phyloP scores from a whole-genome alignment of 2,888 invertebrate species.

The Mylabris sibirica region DNA sequence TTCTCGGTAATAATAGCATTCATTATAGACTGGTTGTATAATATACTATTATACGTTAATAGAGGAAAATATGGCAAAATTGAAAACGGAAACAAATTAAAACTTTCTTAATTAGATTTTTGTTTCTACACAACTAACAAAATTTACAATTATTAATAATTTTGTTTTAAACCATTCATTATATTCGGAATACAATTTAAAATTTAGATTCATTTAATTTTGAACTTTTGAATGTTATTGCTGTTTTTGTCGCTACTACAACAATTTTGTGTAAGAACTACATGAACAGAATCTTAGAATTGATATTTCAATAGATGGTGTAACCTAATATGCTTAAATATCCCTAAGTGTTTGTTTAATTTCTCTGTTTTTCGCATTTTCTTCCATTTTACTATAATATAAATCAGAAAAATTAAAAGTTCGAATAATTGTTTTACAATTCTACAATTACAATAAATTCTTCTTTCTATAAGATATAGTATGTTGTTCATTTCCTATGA shows the following conservation, averaged over 20 bases:
- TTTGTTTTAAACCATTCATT: neutral
- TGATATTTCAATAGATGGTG: slow-evolving; percentile 6
- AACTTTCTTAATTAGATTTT: neutral
- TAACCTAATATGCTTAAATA: neutral
- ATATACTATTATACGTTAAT: too few species aligned
- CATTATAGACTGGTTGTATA: too few species aligned
- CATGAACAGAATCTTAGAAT: neutral
- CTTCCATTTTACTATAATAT: neutral
- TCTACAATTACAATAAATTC: too few species aligned
- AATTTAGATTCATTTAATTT: slow-evolving; percentile 1
- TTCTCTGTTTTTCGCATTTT: neutral
- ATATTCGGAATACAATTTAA: neutral
- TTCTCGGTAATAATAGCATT: too few species aligned
- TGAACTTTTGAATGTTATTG: neutral
- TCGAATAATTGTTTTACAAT: too few species aligned
- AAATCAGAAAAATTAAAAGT: neutral
- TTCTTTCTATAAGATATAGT: too few species aligned
- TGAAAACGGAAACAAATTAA: neutral
- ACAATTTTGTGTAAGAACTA: neutral
- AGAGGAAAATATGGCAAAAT: too few species aligned
- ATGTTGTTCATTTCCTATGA: too few species aligned
- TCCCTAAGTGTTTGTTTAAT: neutral
- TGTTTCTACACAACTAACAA: neutral
- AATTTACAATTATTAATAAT: neutral
- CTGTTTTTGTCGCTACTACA: neutral